Evolutionary conservation across 2,113 vertebrate species (phyloP).

Genomic region (Gorsachius goisagi): DNA sequence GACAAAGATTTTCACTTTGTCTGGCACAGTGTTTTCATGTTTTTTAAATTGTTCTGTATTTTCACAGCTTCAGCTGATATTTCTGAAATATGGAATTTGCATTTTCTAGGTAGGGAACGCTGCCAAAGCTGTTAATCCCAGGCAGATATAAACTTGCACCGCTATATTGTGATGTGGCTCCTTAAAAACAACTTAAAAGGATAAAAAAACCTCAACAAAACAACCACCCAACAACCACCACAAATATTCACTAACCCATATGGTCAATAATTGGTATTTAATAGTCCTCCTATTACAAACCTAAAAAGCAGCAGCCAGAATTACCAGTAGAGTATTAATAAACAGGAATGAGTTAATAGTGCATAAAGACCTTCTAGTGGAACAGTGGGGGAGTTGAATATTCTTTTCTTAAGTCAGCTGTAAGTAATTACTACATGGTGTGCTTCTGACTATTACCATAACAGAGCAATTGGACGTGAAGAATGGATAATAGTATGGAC

Average conservation of each 20-base stretch:
- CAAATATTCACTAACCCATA: conserved; percentile 83
- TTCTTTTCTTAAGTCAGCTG: conserved; percentile 99
- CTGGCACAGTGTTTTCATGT: background rate
- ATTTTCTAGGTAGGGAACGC: conserved; percentile 53
- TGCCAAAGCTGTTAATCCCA: conserved; percentile 66
- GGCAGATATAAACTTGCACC: conserved; percentile 64
- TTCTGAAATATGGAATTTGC: conserved; percentile 42
- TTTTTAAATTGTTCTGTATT: conserved; percentile 40
- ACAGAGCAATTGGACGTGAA: conserved; percentile 99
- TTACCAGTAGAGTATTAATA: conserved; percentile 99
- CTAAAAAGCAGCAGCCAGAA: conserved; percentile 85
- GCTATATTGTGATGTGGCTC: conserved; percentile 41
- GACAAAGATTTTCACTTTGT: background rate
- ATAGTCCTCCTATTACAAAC: conserved; percentile 91
- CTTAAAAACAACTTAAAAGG: conserved; percentile 63
- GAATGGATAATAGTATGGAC: conserved; percentile 99
- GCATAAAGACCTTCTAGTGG: conserved; percentile 98
- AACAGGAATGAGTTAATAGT: conserved; percentile 99
- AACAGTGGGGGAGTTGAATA: conserved; percentile 94
- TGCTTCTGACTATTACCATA: conserved; percentile 98
- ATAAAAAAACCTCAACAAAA: background rate
- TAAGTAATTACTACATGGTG: conserved; percentile 99
- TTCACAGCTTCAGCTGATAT: conserved; percentile 49
- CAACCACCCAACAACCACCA: conserved; percentile 43
- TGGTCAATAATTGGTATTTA: conserved; percentile 87